Evolutionary conservation across 64 coral and sea anemone species (phyloP), one percentile per base, ranked within the genome.

Genomic region (Porites australiensis): DNA sequence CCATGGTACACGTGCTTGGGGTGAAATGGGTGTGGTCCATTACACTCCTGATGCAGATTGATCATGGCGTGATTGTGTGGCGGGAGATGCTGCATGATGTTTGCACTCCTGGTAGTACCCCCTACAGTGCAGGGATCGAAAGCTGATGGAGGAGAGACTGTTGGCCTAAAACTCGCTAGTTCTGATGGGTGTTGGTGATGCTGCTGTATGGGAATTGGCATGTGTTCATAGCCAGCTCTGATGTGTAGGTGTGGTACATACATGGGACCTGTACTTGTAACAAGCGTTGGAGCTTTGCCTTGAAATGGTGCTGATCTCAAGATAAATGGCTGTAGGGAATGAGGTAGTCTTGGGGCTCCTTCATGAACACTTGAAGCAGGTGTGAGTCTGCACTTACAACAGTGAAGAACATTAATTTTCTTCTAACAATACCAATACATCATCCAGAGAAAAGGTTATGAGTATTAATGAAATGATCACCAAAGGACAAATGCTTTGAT

Each of bases 241-340:
- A 88, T 58, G n/a, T 88, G 86, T 8, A 88, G 69, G 44, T 88
- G 86, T 74, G 86, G 86, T 21, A 88, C 51, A 59, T 88, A 88
- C 73, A 88, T 74, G 3, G 86, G 86, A 21, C 86, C 86, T 88
- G 86, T 58, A 19, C 52, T 88, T 8, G 86, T 74, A 16, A 88
- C 86, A 4, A 88, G 61, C 13, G 86, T 21, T 15, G 69, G 86
- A 13, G 86, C 70, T 47, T 77, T 84, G 19, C 60, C 61, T 65
- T 84, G 81, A 84, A 84, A 68, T 84, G 62, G 81, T 84, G 63
- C 61, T 50, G 81, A 45, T 63, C 61, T 67, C 81, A 84, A 51
- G 48, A 66, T 66, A 46, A 84, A 84, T 84, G 81, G 81, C 23
- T 64, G 81, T 52, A 84, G 52, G 69, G 81, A 63, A 65, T 84